Evolutionary conservation across 2,113 vertebrate genomes (phyloP).

Genomic region (Equus quagga): DNA sequence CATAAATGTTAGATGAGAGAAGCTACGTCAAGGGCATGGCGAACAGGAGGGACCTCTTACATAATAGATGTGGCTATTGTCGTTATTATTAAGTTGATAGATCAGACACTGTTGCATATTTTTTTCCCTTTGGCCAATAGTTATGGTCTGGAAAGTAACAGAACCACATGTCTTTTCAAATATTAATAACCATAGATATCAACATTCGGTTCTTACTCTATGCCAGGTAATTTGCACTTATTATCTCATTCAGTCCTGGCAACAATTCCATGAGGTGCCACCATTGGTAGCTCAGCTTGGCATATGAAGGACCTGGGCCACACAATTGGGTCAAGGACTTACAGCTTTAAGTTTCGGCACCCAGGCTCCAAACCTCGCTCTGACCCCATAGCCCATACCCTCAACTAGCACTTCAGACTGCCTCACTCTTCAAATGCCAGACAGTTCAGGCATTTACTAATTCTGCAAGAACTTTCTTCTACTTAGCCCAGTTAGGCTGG

Average conservation of each 20-base stretch:
- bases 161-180: not conserved
- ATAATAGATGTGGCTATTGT: accelerated
- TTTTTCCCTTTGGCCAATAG: not conserved
- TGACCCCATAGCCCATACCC: not conserved
- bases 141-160: not conserved
- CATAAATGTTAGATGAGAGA: not conserved
- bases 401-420: accelerated
- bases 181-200: not conserved
- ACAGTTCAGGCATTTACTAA: not conserved
- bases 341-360: not conserved
- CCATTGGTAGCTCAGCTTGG: not conserved
- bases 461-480: not conserved
- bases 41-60: accelerated
- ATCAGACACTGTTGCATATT: accelerated
- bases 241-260: not conserved
- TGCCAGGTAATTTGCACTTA: not conserved
- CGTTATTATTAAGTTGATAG: too few relatives aligned
- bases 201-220: not conserved
- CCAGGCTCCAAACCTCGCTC: not conserved
- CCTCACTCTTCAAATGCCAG: not conserved
- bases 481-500: not conserved
- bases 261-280: accelerated
- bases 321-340: not conserved
- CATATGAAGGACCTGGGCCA: not conserved
- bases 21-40: accelerated